Evolutionary conservation across 1,140 invertebrate species (phyloP).

Genomic region (Aphelenchoides besseyi): DNA sequence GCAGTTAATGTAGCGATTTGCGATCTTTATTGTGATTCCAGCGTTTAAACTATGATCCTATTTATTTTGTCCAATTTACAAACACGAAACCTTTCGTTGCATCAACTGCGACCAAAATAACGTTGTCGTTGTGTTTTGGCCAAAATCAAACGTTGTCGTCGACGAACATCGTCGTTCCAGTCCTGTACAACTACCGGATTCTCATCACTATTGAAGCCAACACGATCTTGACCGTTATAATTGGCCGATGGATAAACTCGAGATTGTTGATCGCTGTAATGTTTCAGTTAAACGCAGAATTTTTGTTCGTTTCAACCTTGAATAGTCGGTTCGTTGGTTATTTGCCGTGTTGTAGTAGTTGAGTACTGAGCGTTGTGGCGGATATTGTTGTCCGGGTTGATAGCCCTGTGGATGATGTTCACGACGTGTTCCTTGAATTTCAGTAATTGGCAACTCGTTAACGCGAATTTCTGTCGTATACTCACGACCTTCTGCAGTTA

Average conservation of each 20-base stretch:
- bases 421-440: constrained; percentile 11
- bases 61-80: neutral
- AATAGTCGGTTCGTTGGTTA: neutral
- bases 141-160: constrained; percentile 1
- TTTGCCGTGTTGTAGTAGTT: neutral
- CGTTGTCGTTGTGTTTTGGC: neutral
- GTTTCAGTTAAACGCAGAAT: neutral
- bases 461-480: neutral
- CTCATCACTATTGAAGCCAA: neutral
- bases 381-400: neutral
- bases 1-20: too few species aligned
- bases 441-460: neutral
- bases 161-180: constrained; percentile 12
- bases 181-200: neutral
- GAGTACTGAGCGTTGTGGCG: neutral
- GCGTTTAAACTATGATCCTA: too few species aligned
- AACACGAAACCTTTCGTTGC: neutral
- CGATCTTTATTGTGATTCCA: too few species aligned
- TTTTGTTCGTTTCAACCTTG: neutral
- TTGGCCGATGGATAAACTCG: neutral
- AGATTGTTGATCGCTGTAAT: neutral
- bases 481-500: neutral
- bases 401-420: constrained; percentile 4
- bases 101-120: constrained; percentile 14
- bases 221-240: neutral